phyloP scores from a whole-genome alignment of 1,140 invertebrate genomes.

The Sycophila sp. region DNA sequence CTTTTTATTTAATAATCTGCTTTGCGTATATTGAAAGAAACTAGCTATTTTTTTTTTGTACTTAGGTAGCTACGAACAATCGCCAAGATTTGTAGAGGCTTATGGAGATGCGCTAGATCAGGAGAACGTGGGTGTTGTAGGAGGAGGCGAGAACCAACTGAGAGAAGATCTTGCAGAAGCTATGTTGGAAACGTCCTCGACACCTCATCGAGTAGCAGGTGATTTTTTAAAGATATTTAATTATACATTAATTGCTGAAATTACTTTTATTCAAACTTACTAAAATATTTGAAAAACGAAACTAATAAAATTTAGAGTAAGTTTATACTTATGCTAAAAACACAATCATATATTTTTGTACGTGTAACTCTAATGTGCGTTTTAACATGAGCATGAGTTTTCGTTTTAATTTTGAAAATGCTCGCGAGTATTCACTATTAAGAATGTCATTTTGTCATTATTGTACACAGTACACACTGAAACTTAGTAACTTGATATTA shows the following conservation, averaged over 20 bases:
- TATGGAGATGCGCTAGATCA: constrained; percentile 73
- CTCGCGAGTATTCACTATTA: constrained; percentile 28
- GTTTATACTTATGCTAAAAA: constrained; percentile 18
- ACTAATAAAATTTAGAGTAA: no score
- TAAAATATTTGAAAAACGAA: no score
- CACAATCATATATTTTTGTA: constrained; percentile 14
- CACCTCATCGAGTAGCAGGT: constrained; percentile 70
- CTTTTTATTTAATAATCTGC: neutral
- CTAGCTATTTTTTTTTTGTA: constrained; percentile 24
- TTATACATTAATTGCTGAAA: no score
- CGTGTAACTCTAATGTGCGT: constrained; percentile 15
- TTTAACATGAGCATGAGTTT: constrained; percentile 27
- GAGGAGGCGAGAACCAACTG: constrained; percentile 78
- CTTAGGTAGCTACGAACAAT: constrained; percentile 89
- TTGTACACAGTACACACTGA: constrained; percentile 6
- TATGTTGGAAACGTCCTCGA: constrained; percentile 84
- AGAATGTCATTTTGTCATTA: constrained; percentile 19
- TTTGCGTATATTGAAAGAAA: neutral
- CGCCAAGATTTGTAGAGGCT: constrained; percentile 82
- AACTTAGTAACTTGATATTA: neutral
- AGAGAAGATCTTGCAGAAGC: constrained; percentile 93
- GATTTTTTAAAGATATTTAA: no score
- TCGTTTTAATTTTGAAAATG: constrained; percentile 17
- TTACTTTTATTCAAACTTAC: constrained; percentile 7
- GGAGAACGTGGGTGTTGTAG: constrained; percentile 63